Conservation (phyloP, 1,140 invertebrate species). For the Aphaenogaster floridana region DNA sequence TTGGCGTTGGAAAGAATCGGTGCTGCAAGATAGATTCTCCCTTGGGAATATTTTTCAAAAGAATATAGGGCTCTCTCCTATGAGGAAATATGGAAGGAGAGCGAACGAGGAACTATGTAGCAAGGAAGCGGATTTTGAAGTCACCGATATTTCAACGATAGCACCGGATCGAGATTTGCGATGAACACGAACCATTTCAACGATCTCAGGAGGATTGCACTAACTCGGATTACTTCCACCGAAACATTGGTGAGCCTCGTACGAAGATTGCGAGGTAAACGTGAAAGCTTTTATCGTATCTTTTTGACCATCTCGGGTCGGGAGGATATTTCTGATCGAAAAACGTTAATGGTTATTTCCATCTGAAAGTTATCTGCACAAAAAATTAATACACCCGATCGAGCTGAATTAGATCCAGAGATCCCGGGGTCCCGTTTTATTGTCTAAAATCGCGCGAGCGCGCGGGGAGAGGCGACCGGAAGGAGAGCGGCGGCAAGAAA, state of each 20-base stretch:
- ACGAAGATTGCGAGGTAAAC: background rate
- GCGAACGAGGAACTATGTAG: slow-evolving; percentile 24
- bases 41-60: slow-evolving; percentile 18
- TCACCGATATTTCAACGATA: slow-evolving; percentile 59
- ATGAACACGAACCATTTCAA: slow-evolving; percentile 46
- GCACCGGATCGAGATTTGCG: slow-evolving; percentile 60
- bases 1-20: background rate
- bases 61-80: background rate
- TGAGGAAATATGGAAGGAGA: slow-evolving; percentile 30
- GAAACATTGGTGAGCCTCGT: slow-evolving; percentile 39
- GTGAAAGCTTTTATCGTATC: background rate
- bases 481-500: slow-evolving; percentile 25
- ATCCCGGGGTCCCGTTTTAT: background rate
- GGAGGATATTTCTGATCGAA: background rate
- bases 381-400: background rate
- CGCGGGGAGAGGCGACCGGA: slow-evolving; percentile 34
- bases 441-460: slow-evolving; percentile 17
- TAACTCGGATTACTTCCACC: slow-evolving; percentile 53
- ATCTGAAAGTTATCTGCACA: background rate
- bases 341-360: background rate
- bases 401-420: background rate
- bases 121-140: slow-evolving; percentile 27
- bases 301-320: background rate
- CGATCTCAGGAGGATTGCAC: slow-evolving; percentile 41
- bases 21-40: background rate